phyloP scores from a whole-genome alignment of 2,113 vertebrate species.

The Lethenteron reissneri region DNA sequence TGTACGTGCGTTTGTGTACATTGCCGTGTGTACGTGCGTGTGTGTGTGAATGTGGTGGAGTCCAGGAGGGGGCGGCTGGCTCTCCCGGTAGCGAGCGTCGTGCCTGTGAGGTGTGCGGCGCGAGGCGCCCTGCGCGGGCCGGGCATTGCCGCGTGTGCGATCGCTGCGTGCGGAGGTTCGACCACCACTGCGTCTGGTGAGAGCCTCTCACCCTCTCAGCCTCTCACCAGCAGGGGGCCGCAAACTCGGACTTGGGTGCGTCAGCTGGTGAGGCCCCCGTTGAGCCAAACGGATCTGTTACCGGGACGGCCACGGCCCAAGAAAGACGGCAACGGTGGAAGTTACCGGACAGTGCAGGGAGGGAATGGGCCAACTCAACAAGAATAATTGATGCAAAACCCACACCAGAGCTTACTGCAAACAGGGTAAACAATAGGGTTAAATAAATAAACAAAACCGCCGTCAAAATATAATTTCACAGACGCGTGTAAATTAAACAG shows the following conservation, averaged over 20 bases:
- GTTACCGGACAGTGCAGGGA: background rate
- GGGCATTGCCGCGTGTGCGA: slow-evolving; percentile 80
- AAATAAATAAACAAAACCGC: too few relatives aligned
- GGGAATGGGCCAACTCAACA: background rate
- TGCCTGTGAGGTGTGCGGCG: slow-evolving; percentile 32
- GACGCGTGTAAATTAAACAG: too few relatives aligned
- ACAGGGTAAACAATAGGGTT: too few relatives aligned
- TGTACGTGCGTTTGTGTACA: too few relatives aligned
- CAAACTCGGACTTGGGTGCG: slow-evolving; percentile 11
- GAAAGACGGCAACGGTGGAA: background rate
- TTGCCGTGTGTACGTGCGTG: too few relatives aligned
- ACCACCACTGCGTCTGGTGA: slow-evolving; percentile 97
- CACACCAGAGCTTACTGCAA: too few relatives aligned
- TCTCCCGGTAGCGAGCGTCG: too few relatives aligned
- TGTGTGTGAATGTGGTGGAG: too few relatives aligned
- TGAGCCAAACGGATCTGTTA: background rate
- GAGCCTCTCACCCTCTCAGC: slow-evolving; percentile 14
- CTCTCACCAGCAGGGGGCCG: slow-evolving; percentile 4
- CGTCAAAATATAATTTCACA: too few relatives aligned
- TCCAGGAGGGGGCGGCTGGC: too few relatives aligned
- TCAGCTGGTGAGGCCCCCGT: background rate
- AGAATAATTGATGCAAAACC: too few relatives aligned
- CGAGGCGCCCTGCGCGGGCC: slow-evolving; percentile 44
- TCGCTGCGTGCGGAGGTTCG: slow-evolving; percentile 53
- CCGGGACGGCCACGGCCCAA: background rate